A percentile compares a stretch with the other conserved stretches of the same genome.
These are phyloP conservation scores for Lindbergichthys nudifrons DNA, from an alignment of 2,797 vertebrate species.

Conservation along the genomic window DNA sequence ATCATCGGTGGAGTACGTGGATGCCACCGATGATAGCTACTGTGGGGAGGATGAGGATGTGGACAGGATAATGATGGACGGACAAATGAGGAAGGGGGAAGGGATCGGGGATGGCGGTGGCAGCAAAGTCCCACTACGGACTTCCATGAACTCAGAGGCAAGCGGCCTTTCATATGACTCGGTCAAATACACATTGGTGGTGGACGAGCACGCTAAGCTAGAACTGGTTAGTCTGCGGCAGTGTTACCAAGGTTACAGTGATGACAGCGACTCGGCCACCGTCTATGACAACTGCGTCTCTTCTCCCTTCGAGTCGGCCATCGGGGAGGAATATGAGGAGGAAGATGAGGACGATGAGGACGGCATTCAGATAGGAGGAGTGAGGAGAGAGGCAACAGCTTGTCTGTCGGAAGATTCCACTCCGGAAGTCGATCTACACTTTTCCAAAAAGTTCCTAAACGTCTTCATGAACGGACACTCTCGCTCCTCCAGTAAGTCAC, in stretches of 20 bases:
- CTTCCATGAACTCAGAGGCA: slow-evolving; percentile 92
- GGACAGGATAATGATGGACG: slow-evolving; percentile 74
- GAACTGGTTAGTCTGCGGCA: slow-evolving; percentile 95
- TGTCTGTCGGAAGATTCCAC: slow-evolving; percentile 94
- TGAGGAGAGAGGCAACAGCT: slow-evolving; percentile 86
- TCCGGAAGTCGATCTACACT: slow-evolving; percentile 91
- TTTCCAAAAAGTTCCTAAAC: slow-evolving; percentile 98
- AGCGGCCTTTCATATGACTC: slow-evolving; percentile 97
- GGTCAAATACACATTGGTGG: slow-evolving; percentile 97
- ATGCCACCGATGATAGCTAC: slow-evolving; percentile 77
- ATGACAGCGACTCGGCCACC: slow-evolving; percentile 95
- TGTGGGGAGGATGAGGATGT: slow-evolving; percentile 78
- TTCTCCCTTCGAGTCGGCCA: slow-evolving; percentile 94
- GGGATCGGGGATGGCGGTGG: slow-evolving; percentile 39
- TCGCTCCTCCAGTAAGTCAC: slow-evolving; percentile 94
- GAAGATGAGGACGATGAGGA: slow-evolving; percentile 82
- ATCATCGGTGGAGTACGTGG: slow-evolving; percentile 75
- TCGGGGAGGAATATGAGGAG: slow-evolving; percentile 95
- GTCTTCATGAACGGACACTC: slow-evolving; percentile 97
- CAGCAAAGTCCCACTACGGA: slow-evolving; percentile 77
- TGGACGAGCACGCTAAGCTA: slow-evolving; percentile 95
- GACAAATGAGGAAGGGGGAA: slow-evolving; percentile 53
- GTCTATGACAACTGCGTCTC: slow-evolving; percentile 97
- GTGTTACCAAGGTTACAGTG: slow-evolving; percentile 95
- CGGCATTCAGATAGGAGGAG: slow-evolving; percentile 56